Conservation (phyloP, 2,113 vertebrate genomes). For the Nycticorax nycticorax region DNA sequence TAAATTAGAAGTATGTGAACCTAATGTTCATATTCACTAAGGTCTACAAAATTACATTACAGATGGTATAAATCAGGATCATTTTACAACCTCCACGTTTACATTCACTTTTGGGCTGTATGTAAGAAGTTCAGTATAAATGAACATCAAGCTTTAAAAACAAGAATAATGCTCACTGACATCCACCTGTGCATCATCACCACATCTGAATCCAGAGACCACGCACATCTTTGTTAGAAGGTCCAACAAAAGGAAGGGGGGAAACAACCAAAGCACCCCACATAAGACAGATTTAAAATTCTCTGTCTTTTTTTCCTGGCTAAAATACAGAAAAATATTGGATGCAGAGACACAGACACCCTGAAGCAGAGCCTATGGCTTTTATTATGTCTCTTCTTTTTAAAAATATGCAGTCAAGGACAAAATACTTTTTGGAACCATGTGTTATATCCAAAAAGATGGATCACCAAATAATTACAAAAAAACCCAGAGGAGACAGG, state of each 20-base stretch:
- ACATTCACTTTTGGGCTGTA: not conserved
- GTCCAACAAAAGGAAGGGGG: not conserved
- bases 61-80: not conserved
- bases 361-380: not conserved
- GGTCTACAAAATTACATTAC: not conserved
- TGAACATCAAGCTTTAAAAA: not conserved
- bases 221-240: not conserved
- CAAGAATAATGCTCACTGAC: not conserved
- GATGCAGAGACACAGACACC: not conserved
- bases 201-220: not conserved
- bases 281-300: not conserved
- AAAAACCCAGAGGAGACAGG: not conserved
- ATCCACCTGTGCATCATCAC: not conserved
- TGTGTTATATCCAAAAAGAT: not conserved
- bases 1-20: not conserved
- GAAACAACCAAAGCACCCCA: not conserved
- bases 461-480: not conserved
- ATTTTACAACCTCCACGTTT: not conserved
- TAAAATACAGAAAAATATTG: not conserved
- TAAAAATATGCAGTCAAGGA: not conserved
- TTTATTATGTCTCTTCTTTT: not conserved
- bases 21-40: not conserved
- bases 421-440: not conserved
- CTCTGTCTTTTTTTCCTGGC: not conserved
- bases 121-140: not conserved